phyloP scores from a whole-genome alignment of 2,888 invertebrate species.

The Palloptera scutellata region DNA sequence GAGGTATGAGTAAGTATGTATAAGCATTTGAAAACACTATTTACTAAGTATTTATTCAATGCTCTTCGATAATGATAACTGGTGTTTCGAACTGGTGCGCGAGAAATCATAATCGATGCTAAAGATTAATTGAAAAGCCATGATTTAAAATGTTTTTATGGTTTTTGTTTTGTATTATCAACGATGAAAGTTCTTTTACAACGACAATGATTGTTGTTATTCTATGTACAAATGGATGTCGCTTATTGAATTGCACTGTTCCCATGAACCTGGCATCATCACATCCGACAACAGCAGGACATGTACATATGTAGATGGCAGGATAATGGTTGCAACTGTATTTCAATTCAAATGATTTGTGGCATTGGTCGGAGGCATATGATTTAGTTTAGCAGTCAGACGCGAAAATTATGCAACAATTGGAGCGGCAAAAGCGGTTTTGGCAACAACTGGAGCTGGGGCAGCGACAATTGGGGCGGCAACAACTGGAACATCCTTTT shows the following conservation, averaged over 20 bases:
- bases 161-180: constrained; percentile 36
- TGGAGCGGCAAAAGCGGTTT: constrained; percentile 54
- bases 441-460: constrained; percentile 53
- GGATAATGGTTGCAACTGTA: constrained; percentile 14
- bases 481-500: constrained; percentile 62
- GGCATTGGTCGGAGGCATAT: not conserved
- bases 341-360: not conserved
- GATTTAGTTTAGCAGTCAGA: not conserved
- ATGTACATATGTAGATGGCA: not conserved
- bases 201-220: constrained; percentile 56
- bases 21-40: too few species aligned
- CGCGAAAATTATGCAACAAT: constrained; percentile 49
- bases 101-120: too few species aligned
- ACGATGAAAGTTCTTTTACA: constrained; percentile 57
- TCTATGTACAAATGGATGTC: constrained; percentile 62
- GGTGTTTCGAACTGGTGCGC: too few species aligned
- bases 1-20: too few species aligned
- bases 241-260: constrained; percentile 50
- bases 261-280: constrained; percentile 38
- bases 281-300: constrained; percentile 34
- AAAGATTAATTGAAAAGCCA: not conserved
- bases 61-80: too few species aligned
- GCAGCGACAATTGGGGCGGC: constrained; percentile 49
- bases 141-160: constrained; percentile 2
- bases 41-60: too few species aligned